Percentiles rank a stretch among this genome's conserved stretches.
These are phyloP conservation scores for Dioctria rufipes DNA, from an alignment of 2,888 invertebrate genomes.

Conservation along the genomic window DNA sequence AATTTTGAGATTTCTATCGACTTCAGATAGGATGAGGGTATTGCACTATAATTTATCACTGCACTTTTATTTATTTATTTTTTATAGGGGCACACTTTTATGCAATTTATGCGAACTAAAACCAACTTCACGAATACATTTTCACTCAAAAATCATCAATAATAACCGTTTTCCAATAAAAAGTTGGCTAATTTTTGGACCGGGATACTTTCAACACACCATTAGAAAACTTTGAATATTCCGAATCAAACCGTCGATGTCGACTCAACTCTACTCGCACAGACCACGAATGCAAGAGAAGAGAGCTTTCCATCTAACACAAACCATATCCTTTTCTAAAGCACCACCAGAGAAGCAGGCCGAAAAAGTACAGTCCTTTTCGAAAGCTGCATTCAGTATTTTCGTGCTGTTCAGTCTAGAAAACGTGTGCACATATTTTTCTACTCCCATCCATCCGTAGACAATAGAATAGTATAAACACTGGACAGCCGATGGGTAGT, in stretches of 20 bases:
- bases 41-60: conserved; percentile 26
- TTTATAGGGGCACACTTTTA: conserved; percentile 1
- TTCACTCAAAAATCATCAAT: conserved; percentile 17
- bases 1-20: conserved; percentile 25
- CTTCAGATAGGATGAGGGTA: background rate
- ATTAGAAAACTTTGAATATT: conserved; percentile 43
- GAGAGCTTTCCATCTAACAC: conserved; percentile 33
- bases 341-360: background rate
- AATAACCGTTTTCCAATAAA: conserved; percentile 16
- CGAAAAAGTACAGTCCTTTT: conserved; percentile 35
- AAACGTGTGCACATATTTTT: conserved; percentile 40
- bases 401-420: conserved; percentile 50
- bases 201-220: conserved; percentile 33
- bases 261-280: conserved; percentile 52
- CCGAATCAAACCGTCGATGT: conserved; percentile 51
- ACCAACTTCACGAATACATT: conserved; percentile 36
- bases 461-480: background rate
- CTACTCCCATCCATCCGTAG: conserved; percentile 36
- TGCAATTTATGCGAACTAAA: conserved; percentile 11
- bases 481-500: background rate
- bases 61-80: background rate
- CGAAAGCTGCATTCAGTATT: background rate
- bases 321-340: conserved; percentile 10
- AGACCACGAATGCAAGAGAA: conserved; percentile 50
- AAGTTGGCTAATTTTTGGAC: conserved; percentile 33